A percentile compares a stretch with the other conserved stretches of the same genome.
phyloP scores from a whole-genome alignment of 2,888 invertebrate species.

The Agonopterix arenella region DNA sequence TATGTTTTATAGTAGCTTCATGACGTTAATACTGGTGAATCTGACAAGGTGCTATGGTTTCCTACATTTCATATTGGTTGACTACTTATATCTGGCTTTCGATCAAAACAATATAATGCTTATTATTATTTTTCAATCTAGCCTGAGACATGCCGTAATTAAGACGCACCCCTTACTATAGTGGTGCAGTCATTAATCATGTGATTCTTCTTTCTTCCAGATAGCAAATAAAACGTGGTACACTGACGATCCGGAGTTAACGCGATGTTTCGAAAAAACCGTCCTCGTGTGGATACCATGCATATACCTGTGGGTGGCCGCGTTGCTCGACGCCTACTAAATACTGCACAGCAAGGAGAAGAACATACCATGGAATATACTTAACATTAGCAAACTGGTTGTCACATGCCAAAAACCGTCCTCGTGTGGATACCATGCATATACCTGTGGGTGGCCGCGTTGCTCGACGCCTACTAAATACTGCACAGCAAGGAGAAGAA shows the following conservation, averaged over 20 bases:
- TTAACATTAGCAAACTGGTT: slow-evolving; percentile 83
- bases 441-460: slow-evolving; percentile 86
- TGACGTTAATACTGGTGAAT: no score
- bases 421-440: slow-evolving; percentile 93
- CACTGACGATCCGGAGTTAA: slow-evolving; percentile 89
- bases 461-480: slow-evolving; percentile 86
- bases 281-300: slow-evolving; percentile 94
- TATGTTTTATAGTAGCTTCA: no score
- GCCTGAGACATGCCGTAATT: no score
- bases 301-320: slow-evolving; percentile 86
- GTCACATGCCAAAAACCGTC: slow-evolving; percentile 80
- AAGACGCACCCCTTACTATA: no score
- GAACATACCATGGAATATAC: slow-evolving; percentile 86
- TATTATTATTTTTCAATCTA: no score
- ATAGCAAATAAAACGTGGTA: slow-evolving; percentile 86
- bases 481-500: slow-evolving; percentile 84
- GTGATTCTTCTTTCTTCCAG: slow-evolving; percentile 70
- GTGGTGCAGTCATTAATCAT: no score
- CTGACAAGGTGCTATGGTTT: no score
- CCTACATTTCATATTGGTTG: no score
- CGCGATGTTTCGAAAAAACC: slow-evolving; percentile 94
- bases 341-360: slow-evolving; percentile 84
- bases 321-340: slow-evolving; percentile 85
- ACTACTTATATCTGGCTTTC: no score
- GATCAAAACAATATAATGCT: no score